Conservation (phyloP, 2,113 vertebrate genomes). For the Siniperca knerii region DNA sequence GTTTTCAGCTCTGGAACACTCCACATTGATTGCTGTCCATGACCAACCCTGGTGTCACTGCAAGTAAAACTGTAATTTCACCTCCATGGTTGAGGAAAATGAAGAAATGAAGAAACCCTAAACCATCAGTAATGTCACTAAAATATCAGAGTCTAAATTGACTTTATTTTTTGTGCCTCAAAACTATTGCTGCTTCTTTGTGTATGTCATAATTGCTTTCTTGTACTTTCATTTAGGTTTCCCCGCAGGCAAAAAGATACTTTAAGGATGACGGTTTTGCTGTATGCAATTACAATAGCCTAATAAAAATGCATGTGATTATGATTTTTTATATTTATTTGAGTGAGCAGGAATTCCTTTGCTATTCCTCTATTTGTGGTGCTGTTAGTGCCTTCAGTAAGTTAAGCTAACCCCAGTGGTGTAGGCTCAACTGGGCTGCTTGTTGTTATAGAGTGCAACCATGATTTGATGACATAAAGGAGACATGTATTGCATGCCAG, state of each 20-base stretch:
- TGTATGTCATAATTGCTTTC: background rate
- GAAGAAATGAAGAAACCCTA: background rate
- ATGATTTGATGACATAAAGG: background rate
- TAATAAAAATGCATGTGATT: background rate
- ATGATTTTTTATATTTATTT: background rate
- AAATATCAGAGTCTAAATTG: background rate
- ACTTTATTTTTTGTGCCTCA: background rate
- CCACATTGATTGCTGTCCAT: conserved; percentile 64
- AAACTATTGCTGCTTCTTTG: background rate
- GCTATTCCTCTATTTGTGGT: background rate
- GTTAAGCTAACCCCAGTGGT: background rate
- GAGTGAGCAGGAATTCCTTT: background rate
- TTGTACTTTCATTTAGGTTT: conserved; percentile 8
- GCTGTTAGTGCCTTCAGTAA: background rate
- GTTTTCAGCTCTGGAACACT: conserved; percentile 66
- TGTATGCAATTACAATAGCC: background rate
- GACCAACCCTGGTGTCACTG: conserved; percentile 57
- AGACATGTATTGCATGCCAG: background rate
- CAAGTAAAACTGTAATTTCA: conserved; percentile 43
- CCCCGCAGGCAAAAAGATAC: conserved; percentile 1
- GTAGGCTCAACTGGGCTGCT: background rate
- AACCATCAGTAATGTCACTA: background rate
- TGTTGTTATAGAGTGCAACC: background rate
- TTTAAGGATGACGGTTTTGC: conserved; percentile 1
- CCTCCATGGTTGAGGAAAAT: conserved; percentile 16